Evolutionary conservation across 1,140 invertebrate species (phyloP).

Genomic region (Tetramorium alpestre): DNA sequence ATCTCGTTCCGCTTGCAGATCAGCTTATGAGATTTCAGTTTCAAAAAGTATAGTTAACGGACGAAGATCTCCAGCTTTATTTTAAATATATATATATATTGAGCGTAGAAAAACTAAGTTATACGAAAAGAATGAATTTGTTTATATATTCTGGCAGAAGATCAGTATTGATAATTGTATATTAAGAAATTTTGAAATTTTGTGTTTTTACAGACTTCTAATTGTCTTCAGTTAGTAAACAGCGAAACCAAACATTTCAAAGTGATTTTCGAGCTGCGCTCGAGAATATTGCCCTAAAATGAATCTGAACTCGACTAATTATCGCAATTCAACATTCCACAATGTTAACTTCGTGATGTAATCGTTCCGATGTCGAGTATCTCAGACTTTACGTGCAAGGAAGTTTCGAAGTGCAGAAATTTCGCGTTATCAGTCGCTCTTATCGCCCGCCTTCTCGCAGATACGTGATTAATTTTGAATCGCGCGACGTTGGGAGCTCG

Average conservation of each 20-base stretch:
- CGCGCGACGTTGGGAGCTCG: not conserved
- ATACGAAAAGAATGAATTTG: not conserved
- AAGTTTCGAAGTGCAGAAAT: not conserved
- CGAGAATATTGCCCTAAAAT: not conserved
- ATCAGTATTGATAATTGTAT: not conserved
- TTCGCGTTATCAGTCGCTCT: not conserved
- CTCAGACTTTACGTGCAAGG: not conserved
- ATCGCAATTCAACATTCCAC: not conserved
- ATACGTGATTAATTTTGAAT: slow-evolving; percentile 6
- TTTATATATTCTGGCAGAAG: not conserved
- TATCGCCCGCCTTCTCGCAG: not conserved
- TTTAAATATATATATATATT: not conserved
- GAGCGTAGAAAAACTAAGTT: not conserved
- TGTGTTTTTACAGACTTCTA: not conserved
- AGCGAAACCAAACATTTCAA: not conserved
- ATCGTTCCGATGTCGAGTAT: not conserved
- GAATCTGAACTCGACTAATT: not conserved
- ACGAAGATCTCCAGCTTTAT: not conserved
- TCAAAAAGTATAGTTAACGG: not conserved
- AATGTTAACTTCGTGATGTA: not conserved
- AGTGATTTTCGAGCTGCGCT: not conserved
- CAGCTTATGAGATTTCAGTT: not conserved
- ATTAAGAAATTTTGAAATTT: not conserved
- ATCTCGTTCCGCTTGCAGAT: not conserved
- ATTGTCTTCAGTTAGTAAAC: not conserved